A percentile compares a stretch with the other conserved stretches of the same genome.
phyloP scores from a whole-genome alignment of 2,888 invertebrate species.

The Xanthia icteritia region DNA sequence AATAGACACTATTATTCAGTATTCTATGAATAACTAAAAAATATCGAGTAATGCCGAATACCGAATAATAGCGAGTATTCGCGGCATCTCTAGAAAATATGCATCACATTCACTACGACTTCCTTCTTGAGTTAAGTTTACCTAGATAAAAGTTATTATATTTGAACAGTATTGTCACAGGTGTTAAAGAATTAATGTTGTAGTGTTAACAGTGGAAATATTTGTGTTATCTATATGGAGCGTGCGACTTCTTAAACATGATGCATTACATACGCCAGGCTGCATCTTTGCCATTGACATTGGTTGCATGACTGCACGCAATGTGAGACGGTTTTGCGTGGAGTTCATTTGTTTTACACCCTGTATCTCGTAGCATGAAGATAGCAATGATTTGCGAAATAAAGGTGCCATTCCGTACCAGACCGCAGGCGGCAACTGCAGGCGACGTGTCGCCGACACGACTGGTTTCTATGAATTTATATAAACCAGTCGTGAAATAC shows the following conservation, averaged over 20 bases:
- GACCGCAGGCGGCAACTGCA: too few species aligned
- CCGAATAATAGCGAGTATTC: too few species aligned
- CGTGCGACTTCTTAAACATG: conserved; percentile 19
- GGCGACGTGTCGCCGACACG: too few species aligned
- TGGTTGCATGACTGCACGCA: conserved; percentile 11
- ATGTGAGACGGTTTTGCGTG: background rate
- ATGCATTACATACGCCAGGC: background rate
- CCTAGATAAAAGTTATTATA: background rate
- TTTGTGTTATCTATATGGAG: conserved; percentile 22
- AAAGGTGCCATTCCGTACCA: too few species aligned
- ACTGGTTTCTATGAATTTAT: too few species aligned
- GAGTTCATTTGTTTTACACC: background rate
- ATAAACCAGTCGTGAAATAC: too few species aligned
- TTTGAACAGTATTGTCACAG: background rate
- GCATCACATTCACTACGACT: too few species aligned
- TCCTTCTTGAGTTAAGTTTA: too few species aligned
- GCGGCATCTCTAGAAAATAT: too few species aligned
- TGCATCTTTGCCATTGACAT: conserved; percentile 34
- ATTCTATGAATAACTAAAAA: too few species aligned
- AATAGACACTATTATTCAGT: too few species aligned
- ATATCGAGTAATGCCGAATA: too few species aligned
- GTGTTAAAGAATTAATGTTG: conserved; percentile 9
- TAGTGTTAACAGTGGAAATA: conserved; percentile 24
- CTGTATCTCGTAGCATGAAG: background rate
- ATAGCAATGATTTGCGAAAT: background rate